Evolutionary conservation across 2,888 invertebrate genomes (phyloP).

Genomic region (Selenia dentaria): DNA sequence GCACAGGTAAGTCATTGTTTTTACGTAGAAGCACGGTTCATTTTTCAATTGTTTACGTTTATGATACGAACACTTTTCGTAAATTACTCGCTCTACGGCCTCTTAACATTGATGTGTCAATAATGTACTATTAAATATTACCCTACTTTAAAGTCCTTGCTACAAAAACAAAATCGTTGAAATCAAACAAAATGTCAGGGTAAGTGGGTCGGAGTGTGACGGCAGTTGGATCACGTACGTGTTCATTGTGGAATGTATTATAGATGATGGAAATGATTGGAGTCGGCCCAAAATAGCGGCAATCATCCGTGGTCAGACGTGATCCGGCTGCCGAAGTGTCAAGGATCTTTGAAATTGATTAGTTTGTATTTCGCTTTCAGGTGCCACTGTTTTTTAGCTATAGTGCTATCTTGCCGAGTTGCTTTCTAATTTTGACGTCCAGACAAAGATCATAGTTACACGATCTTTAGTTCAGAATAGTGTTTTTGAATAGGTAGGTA

Average conservation of each 20-base stretch:
- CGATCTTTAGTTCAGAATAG: too few species aligned
- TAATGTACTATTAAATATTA: slow-evolving; percentile 30
- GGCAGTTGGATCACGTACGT: slow-evolving; percentile 57
- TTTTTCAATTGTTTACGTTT: too few species aligned
- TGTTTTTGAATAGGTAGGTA: too few species aligned
- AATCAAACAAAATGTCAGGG: slow-evolving; percentile 55
- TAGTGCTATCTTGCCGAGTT: neutral
- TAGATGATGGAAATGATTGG: slow-evolving; percentile 56
- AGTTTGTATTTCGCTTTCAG: slow-evolving; percentile 23
- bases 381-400: slow-evolving; percentile 7
- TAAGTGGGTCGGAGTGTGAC: slow-evolving; percentile 55
- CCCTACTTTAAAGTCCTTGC: slow-evolving; percentile 41
- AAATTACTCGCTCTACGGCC: too few species aligned
- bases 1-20: too few species aligned
- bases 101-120: slow-evolving; percentile 32
- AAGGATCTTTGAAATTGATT: slow-evolving; percentile 54
- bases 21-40: too few species aligned
- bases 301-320: slow-evolving; percentile 54
- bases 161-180: slow-evolving; percentile 41
- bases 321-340: slow-evolving; percentile 48
- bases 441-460: too few species aligned
- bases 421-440: neutral
- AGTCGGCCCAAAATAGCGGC: slow-evolving; percentile 53
- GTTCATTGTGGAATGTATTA: slow-evolving; percentile 49
- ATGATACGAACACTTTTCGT: too few species aligned